Percentiles rank a stretch among this genome's conserved stretches.
phyloP scores from a whole-genome alignment of 1,140 invertebrate genomes.

The Liolophura sinensis region DNA sequence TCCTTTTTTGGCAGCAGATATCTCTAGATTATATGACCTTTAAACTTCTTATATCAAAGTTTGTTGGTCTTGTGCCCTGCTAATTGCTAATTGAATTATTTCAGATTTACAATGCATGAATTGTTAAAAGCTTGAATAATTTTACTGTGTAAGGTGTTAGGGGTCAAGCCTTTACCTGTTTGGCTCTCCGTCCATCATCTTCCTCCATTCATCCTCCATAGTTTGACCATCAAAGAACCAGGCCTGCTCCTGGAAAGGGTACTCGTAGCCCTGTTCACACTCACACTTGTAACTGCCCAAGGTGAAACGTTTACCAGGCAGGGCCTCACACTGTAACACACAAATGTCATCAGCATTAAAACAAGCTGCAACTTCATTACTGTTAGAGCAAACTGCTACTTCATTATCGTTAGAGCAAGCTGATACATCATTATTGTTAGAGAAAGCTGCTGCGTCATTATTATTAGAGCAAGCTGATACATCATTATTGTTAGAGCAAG shows the following conservation, averaged over 20 bases:
- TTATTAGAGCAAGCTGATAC: too few species aligned
- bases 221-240: conserved; percentile 94
- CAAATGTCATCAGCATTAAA: not conserved
- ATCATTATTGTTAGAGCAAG: too few species aligned
- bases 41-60: not conserved
- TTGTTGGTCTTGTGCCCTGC: not conserved
- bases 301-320: conserved; percentile 71
- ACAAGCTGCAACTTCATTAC: too few species aligned
- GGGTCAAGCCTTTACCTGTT: conserved; percentile 37
- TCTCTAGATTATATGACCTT: not conserved
- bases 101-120: not conserved
- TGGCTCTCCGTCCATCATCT: conserved; percentile 37
- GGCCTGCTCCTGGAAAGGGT: conserved; percentile 92
- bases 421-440: too few species aligned
- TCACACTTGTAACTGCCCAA: conserved; percentile 96
- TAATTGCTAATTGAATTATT: not conserved
- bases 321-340: conserved; percentile 85
- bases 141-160: not conserved
- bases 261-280: conserved; percentile 95
- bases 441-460: too few species aligned
- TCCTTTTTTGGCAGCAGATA: not conserved
- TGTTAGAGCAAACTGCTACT: too few species aligned
- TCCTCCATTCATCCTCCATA: conserved; percentile 89
- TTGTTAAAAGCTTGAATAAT: not conserved
- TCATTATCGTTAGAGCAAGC: too few species aligned